Evolutionary conservation across 2,797 vertebrate genomes (phyloP), one percentile per base, ranked within the genome.

Genomic region (Gallinago solitaria): DNA sequence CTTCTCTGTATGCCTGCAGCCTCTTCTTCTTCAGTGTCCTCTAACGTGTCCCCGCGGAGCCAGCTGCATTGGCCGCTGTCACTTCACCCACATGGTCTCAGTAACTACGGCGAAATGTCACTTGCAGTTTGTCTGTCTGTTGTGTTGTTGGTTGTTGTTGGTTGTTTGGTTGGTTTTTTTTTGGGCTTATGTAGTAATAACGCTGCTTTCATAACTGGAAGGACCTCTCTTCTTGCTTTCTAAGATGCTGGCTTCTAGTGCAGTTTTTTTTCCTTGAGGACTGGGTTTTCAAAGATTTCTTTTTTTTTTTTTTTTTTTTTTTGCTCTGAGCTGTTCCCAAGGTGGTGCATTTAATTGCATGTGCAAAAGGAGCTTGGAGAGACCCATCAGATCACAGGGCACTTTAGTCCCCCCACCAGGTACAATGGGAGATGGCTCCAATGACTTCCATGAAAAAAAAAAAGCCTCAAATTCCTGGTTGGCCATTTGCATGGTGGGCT

Each of bases 1-100:
- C 97, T 98, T 98, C 97, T 98, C 97, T 97, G 98, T 98, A 97
- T 98, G 97, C 97, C 95, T 98, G 97, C 97, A 97, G 93, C 96
- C 96, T 96, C 95, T 96, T 90, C 90, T 95, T 90, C 95, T 92
- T 94, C 95, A 90, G 87, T 97, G 92, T 96, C 57, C 83, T 90
- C 96, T 96, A 94, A 94, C 87, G 94, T 97, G 96, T 97, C 94
- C 95, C 70, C 13, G 76, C 97, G 95, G 89, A 90, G 91, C 96
- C 87, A 96, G 93, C 96, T 93, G 85, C 96, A 48, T 94, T 96
- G 94, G 94, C 93, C 56, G 93, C 96, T 95, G 92, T 97, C 96
- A 96, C 89, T 87, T 97, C 97, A 97, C 97, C 93, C 95, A 89
- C 95, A 89, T 95, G 89, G 93, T 97, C 97, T 97, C 93, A 96